A percentile compares a stretch with the other conserved stretches of the same genome.
Evolutionary conservation across 2,797 vertebrate genomes (phyloP).

Genomic region (Netta rufina): DNA sequence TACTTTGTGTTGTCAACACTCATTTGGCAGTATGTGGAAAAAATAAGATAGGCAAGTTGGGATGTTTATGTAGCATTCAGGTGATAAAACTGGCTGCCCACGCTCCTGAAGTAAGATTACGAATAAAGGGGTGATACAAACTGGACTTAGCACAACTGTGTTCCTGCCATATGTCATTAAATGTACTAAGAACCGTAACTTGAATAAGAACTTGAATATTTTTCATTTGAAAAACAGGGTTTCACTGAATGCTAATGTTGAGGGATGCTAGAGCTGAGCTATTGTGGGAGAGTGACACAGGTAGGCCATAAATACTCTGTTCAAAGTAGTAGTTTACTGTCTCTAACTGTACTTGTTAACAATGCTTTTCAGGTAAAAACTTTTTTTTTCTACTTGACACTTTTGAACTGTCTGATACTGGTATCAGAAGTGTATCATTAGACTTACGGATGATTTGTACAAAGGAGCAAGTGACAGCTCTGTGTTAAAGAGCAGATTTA

Average conservation of each 20-base stretch:
- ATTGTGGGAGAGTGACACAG: too few relatives aligned
- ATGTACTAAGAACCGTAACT: not conserved
- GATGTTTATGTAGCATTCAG: not conserved
- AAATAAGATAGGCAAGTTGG: too few relatives aligned
- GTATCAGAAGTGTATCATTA: rapidly evolving
- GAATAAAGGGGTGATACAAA: not conserved
- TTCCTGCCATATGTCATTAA: not conserved
- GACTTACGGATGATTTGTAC: not conserved
- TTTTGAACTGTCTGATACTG: not conserved
- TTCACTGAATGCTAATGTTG: not conserved
- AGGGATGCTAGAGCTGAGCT: not conserved
- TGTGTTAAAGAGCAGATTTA: not conserved
- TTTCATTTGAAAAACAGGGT: not conserved
- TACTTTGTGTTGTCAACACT: not conserved
- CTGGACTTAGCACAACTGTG: not conserved
- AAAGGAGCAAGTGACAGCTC: not conserved
- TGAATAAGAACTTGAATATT: not conserved
- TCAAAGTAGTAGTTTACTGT: not conserved
- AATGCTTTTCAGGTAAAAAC: not conserved
- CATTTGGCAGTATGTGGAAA: rapidly evolving
- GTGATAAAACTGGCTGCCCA: not conserved
- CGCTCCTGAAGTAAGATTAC: not conserved
- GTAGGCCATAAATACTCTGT: not conserved
- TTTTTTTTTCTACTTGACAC: not conserved
- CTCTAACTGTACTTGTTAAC: not conserved